These are phyloP conservation scores for Metridium senile DNA, from an alignment of 92 coral and sea anemone genomes.

Conservation along the genomic window DNA sequence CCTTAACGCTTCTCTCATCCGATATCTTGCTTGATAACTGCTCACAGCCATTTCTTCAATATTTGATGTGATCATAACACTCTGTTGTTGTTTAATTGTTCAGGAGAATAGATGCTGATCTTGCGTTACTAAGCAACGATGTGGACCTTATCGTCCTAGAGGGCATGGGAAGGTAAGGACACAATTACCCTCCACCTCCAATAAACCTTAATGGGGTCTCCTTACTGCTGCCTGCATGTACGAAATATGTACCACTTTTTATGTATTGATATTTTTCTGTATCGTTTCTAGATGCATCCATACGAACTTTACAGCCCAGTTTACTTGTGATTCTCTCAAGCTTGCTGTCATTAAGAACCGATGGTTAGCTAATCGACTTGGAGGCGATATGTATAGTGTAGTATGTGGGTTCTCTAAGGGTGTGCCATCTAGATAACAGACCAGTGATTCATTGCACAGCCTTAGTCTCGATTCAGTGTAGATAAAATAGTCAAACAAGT, in stretches of 20 bases:
- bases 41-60: too few species aligned
- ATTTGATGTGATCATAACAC: too few species aligned
- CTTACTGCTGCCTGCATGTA: too few species aligned
- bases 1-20: too few species aligned
- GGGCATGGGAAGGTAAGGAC: slow-evolving; percentile 95
- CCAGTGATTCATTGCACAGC: too few species aligned
- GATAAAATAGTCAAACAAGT: too few species aligned
- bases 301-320: slow-evolving; percentile 85
- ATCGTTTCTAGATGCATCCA: slow-evolving; percentile 70
- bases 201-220: too few species aligned
- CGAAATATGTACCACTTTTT: too few species aligned
- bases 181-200: too few species aligned
- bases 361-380: slow-evolving; percentile 88
- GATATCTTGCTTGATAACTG: too few species aligned
- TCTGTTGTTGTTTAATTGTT: not conserved
- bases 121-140: slow-evolving; percentile 72
- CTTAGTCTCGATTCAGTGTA: too few species aligned
- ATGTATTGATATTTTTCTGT: too few species aligned
- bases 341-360: slow-evolving; percentile 95
- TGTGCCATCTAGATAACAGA: not conserved
- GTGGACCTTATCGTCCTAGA: slow-evolving; percentile 89
- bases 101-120: slow-evolving; percentile 91
- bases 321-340: slow-evolving; percentile 93
- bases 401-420: slow-evolving; percentile 43
- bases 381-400: slow-evolving; percentile 96